These are phyloP conservation scores for Stichodactyla helianthus DNA, from an alignment of 64 coral and sea anemone species.

Conservation along the genomic window DNA sequence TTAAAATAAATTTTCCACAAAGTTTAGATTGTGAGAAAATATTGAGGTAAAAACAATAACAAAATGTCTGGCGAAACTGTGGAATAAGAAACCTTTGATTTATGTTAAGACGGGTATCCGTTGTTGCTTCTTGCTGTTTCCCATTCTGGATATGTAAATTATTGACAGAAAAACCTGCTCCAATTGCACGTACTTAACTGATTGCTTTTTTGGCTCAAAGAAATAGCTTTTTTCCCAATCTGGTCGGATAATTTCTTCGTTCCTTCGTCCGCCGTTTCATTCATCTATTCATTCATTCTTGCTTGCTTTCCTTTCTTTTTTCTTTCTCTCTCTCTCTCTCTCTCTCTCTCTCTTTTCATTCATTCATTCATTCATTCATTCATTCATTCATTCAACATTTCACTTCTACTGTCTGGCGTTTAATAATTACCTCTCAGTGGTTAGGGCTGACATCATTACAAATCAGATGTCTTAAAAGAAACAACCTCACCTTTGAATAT, in stretches of 20 bases:
- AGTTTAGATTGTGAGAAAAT: neutral
- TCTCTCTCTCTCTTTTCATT: neutral
- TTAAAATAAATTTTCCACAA: neutral
- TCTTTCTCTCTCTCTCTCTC: neutral
- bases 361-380: neutral
- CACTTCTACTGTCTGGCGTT: no score
- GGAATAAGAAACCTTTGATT: neutral
- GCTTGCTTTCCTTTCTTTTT: neutral
- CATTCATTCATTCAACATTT: neutral
- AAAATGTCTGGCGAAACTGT: neutral
- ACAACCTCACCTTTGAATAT: conserved; percentile 12
- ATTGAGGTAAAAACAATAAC: neutral
- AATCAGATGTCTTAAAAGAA: neutral
- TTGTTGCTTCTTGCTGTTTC: neutral
- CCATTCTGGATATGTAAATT: neutral
- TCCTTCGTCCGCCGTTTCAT: neutral
- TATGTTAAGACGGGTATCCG: neutral
- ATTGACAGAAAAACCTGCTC: neutral
- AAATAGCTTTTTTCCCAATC: neutral
- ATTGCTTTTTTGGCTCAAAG: no score
- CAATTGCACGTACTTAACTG: no score
- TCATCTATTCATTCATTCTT: neutral
- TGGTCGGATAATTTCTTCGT: neutral
- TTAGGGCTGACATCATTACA: neutral
- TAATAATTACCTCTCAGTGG: no score